These are phyloP conservation scores for Drosophila albomicans DNA, from an alignment of 1,140 invertebrate genomes.

Conservation along the genomic window DNA sequence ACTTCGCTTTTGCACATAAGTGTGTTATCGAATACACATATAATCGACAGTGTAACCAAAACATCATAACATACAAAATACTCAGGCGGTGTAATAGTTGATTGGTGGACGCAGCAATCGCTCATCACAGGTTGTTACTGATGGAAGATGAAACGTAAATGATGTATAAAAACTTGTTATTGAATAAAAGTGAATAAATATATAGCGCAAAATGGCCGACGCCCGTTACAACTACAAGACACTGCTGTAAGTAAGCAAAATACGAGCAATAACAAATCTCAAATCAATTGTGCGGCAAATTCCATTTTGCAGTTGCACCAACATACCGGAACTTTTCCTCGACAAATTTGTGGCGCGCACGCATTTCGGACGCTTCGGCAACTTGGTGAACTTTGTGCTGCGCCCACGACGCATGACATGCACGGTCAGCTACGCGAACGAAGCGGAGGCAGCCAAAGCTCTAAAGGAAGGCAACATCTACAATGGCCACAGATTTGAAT, in stretches of 20 bases:
- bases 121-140: neutral
- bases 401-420: slow-evolving; percentile 87
- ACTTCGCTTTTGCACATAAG: neutral
- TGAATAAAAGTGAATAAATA: neutral
- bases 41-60: slow-evolving; percentile 8
- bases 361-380: slow-evolving; percentile 89
- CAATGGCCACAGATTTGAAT: slow-evolving; percentile 87
- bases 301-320: slow-evolving; percentile 86
- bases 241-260: slow-evolving; percentile 56
- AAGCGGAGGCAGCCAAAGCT: slow-evolving; percentile 86
- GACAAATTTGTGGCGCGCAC: slow-evolving; percentile 87
- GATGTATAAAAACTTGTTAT: neutral
- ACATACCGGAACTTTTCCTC: slow-evolving; percentile 89
- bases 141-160: neutral
- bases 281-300: neutral
- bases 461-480: slow-evolving; percentile 87
- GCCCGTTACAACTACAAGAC: slow-evolving; percentile 66
- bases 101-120: neutral
- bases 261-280: neutral
- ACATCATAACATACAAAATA: neutral
- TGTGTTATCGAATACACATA: slow-evolving; percentile 6
- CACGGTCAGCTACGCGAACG: slow-evolving; percentile 87
- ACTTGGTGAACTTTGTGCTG: slow-evolving; percentile 87
- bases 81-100: neutral
- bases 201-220: slow-evolving; percentile 48